These are phyloP conservation scores for Gavialis gangeticus DNA, from an alignment of 2,113 vertebrate species.

Conservation along the genomic window DNA sequence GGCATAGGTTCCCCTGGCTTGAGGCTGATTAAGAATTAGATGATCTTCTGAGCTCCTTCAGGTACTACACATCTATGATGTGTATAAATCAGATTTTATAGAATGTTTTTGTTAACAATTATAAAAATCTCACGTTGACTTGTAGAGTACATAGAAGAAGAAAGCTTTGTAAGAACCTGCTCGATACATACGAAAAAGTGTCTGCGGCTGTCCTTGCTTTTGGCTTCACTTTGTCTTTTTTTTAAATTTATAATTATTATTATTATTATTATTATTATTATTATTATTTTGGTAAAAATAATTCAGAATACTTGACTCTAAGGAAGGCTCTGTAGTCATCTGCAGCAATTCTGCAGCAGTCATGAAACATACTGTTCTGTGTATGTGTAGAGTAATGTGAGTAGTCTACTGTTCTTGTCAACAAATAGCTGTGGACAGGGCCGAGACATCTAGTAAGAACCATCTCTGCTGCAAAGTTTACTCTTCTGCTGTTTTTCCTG, in stretches of 20 bases:
- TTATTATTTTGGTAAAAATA: not conserved
- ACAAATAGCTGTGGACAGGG: not conserved
- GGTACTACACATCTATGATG: too few species aligned
- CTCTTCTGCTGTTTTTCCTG: not conserved
- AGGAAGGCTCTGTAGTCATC: not conserved
- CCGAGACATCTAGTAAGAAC: not conserved
- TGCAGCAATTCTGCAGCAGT: not conserved
- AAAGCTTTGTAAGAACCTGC: not conserved
- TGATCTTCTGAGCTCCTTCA: too few species aligned
- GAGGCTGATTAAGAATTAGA: too few species aligned
- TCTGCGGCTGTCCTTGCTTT: conserved; percentile 18
- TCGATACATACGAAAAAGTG: not conserved
- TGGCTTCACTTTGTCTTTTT: not conserved
- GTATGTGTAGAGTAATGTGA: not conserved
- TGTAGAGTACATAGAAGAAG: not conserved
- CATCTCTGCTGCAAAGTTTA: not conserved
- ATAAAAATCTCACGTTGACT: not conserved
- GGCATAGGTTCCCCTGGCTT: not conserved
- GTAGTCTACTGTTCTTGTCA: not conserved
- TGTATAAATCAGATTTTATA: not conserved
- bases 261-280: too few species aligned
- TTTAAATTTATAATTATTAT: not conserved
- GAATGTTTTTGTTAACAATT: not conserved
- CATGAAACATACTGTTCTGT: not conserved
- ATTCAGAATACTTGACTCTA: not conserved